Evolutionary conservation across 1,140 invertebrate species (phyloP).

Genomic region (Microvelia longipes): DNA sequence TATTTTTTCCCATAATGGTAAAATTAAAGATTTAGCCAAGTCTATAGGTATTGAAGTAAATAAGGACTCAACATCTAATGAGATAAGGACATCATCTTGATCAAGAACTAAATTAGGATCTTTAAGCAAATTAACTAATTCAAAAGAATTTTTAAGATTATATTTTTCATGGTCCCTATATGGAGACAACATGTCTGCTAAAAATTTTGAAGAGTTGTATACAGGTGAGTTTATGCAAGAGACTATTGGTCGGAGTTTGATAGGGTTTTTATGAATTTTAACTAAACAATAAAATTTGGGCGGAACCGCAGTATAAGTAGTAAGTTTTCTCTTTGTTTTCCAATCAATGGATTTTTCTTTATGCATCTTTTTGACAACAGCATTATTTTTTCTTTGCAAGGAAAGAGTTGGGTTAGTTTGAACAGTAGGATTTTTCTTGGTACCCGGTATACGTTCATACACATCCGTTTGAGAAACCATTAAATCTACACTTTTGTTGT

Average conservation of each 20-base stretch:
- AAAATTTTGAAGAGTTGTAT: neutral
- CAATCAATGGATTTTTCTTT: neutral
- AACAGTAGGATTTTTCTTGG: neutral
- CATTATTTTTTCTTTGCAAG: neutral
- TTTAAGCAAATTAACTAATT: neutral
- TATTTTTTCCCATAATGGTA: neutral
- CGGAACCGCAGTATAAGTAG: neutral
- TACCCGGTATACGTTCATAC: neutral
- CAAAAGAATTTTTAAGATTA: neutral
- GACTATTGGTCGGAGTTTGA: neutral
- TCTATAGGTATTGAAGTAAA: neutral
- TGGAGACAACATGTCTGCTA: neutral
- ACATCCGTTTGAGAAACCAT: neutral
- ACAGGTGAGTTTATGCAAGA: neutral
- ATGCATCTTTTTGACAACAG: neutral
- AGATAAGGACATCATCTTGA: neutral
- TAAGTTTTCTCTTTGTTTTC: neutral
- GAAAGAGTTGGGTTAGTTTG: neutral
- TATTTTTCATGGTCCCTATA: neutral
- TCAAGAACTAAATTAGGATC: neutral
- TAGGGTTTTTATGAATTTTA: neutral
- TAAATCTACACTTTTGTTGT: neutral
- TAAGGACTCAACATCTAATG: neutral
- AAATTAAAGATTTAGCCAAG: neutral
- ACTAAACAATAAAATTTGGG: neutral